Conservation (phyloP, 2,113 vertebrate species). For the Rhinoptilus africanus region DNA sequence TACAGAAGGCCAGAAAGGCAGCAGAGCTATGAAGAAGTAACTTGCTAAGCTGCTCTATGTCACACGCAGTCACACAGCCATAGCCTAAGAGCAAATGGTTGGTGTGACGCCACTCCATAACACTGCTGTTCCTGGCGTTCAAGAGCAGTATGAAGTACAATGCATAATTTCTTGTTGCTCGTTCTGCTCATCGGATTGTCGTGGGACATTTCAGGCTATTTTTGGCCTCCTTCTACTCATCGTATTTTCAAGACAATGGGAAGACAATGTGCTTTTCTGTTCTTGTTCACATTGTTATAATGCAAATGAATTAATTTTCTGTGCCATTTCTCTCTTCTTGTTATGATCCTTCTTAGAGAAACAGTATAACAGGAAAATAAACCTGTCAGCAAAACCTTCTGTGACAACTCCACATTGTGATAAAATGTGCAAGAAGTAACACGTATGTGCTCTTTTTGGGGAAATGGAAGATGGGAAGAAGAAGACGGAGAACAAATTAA, state of each 20-base stretch:
- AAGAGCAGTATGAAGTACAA: neutral
- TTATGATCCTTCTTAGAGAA: neutral
- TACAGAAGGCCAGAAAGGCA: neutral
- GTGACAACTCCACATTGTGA: neutral
- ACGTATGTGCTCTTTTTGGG: neutral
- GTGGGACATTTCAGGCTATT: neutral
- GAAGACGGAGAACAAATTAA: neutral
- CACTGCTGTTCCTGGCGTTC: neutral
- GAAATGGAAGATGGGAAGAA: neutral
- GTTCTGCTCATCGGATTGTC: neutral
- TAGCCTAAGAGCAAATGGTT: neutral
- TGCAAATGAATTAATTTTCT: neutral
- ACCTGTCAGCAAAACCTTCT: neutral
- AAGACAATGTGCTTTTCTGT: slow-evolving; percentile 6
- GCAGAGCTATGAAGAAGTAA: neutral
- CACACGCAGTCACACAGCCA: neutral
- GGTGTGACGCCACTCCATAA: neutral
- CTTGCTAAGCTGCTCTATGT: neutral
- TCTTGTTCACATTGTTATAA: neutral
- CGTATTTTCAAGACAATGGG: neutral
- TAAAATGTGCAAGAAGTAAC: neutral
- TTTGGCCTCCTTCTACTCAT: neutral
- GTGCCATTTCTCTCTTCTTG: neutral
- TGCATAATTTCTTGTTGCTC: neutral
- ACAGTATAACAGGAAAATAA: neutral